phyloP scores from a whole-genome alignment of 2,888 invertebrate species.

The Archaeoteleia sp. region DNA sequence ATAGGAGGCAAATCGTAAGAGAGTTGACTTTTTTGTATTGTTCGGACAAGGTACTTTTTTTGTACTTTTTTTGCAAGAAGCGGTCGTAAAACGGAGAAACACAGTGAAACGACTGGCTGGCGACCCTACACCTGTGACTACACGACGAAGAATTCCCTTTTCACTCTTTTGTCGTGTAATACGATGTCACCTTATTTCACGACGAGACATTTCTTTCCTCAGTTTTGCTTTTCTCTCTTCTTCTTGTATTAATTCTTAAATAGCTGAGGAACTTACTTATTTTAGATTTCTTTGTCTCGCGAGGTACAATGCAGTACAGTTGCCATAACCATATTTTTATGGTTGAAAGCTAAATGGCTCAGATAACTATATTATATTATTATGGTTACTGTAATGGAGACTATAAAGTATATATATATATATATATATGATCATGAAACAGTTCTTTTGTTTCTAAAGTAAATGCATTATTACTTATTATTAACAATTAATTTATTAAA shows the following conservation, averaged over 20 bases:
- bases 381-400: too few species aligned
- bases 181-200: constrained; percentile 35
- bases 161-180: constrained; percentile 44
- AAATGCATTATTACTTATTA: too few species aligned
- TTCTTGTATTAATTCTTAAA: constrained; percentile 43
- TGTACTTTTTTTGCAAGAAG: constrained; percentile 41
- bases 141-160: constrained; percentile 35
- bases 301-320: too few species aligned
- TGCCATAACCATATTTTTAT: too few species aligned
- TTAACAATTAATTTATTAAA: too few species aligned
- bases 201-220: constrained; percentile 6
- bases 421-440: too few species aligned
- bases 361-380: too few species aligned
- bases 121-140: constrained; percentile 38
- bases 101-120: constrained; percentile 21
- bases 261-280: constrained; percentile 5
- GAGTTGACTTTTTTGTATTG: constrained; percentile 30
- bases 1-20: too few species aligned
- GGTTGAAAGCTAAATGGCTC: too few species aligned
- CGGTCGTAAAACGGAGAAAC: constrained; percentile 37
- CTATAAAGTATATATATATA: too few species aligned
- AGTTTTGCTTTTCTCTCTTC: constrained; percentile 6
- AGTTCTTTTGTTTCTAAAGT: too few species aligned
- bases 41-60: constrained; percentile 22
- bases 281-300: not conserved